Base-by-base conservation (phyloP, 1,140 invertebrate species). In the Brevipalpus yothersi region DNA sequence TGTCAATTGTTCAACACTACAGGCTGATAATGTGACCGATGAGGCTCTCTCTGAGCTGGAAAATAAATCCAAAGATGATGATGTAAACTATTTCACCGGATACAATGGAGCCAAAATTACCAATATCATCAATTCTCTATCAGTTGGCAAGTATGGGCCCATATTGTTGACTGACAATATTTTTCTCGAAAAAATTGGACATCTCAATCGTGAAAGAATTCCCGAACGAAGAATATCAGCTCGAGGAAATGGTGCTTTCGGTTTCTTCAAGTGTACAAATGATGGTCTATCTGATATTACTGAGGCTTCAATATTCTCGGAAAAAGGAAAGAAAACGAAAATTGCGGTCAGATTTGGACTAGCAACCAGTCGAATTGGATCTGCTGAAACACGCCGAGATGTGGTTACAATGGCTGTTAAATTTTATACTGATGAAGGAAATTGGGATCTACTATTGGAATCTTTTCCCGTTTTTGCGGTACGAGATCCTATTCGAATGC, bases 171-270 rank as follows among this genome's bases (percentile, higher is more conserved):
- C 91, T 62, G 92, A 96, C 70, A 79, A 81, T 61, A 79, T 79
- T 42, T 85, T 83, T 64, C 70, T 91, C 61, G 91, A 96, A 68
- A 85, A 93, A 68, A 76, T 93, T 65, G 80, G 85, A 0, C 86
- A 91, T 69, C 89, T 95, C 65, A 79, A 83, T 64, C 65, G 86
- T 17, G 92, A 98, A 70, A 76, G 94, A 58, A 96, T 97, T 66
- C 92, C 94, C 0, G 93, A 97, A 71, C 78, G 93, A 68, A 92
- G 96, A 1, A 92, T 97, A 0, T 92, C 97, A 72, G 93, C 92
- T 0, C 96, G 96, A 73, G 93, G 92, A 66, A 87, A 84, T 58
- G 82, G 90, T 66, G 93, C 92, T 15, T 95, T 95, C 75, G 93
- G 93, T 2, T 92, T 92, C 68, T 93, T 96, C 70, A 89, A 95